phyloP scores from a whole-genome alignment of 2,888 invertebrate genomes.

The Orthosia incerta region DNA sequence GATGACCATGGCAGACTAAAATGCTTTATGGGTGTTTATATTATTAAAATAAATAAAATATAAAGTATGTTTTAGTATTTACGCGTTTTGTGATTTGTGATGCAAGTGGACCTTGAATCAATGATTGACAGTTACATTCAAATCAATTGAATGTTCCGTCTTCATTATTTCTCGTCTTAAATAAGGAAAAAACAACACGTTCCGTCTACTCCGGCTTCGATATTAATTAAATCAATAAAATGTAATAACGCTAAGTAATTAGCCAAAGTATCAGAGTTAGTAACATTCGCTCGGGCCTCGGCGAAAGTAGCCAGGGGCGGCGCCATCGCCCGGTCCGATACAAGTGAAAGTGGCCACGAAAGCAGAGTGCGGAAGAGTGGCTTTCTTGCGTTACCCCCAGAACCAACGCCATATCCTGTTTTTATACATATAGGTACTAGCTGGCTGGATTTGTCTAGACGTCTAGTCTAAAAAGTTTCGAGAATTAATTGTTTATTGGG shows the following conservation, averaged over 20 bases:
- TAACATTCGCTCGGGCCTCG: slow-evolving; percentile 54
- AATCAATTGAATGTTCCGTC: neutral
- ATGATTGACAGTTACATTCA: neutral
- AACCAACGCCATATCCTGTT: slow-evolving; percentile 68
- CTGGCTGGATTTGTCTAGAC: neutral
- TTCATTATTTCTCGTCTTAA: neutral
- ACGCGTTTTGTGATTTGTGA: too few species aligned
- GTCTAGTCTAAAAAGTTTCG: neutral
- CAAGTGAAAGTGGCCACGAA: slow-evolving; percentile 78
- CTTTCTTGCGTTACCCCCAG: slow-evolving; percentile 69
- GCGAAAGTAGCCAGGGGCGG: slow-evolving; percentile 72
- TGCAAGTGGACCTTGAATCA: neutral
- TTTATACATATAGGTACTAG: slow-evolving; percentile 26
- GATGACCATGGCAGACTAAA: too few species aligned
- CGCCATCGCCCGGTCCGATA: slow-evolving; percentile 59
- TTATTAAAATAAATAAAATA: too few species aligned
- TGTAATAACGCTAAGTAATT: slow-evolving; percentile 36
- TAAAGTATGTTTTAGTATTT: too few species aligned
- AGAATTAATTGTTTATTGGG: too few species aligned
- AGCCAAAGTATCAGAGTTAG: slow-evolving; percentile 53
- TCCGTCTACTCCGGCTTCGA: neutral
- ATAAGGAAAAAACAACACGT: neutral
- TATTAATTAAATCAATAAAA: slow-evolving; percentile 22
- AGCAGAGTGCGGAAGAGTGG: slow-evolving; percentile 73
- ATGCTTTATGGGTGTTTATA: too few species aligned